Base-by-base conservation (phyloP, 2,888 invertebrate species). In the Macrophya annulata region DNA sequence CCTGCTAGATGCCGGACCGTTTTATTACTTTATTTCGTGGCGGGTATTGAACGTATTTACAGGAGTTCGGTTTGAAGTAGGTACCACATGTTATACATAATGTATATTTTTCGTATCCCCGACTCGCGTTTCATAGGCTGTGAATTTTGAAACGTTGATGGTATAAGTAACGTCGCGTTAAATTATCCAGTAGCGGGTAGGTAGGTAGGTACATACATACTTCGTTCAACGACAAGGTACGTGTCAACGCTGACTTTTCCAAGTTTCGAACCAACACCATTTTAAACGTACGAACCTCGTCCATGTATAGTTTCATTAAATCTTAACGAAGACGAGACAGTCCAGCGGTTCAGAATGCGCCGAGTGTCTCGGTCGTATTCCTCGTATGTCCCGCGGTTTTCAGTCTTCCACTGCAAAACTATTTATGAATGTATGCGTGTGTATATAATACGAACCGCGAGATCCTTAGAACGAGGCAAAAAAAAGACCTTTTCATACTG, bases 11-110 rank as follows among this genome's bases (percentile, higher is more conserved):
- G 40, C 59, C 43, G 81, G 43, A 62, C n/a, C 59, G 62, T 81
- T 81, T 62, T 81, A 62, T 81, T n/a, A 81, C 81, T 62, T 43
- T 43, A 81, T 81, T 43, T 62, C 81, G 10, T 62, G 2, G 40
- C 81, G 43, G 43, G 81, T 81, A 81, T 62, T n/a, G 81, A 62
- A 81, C 43, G 81, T 81, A 81, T 81, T 81, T 81, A 81, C 43
- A 81, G 81, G 43, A 81, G 25, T 81, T 59, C 15, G 81, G 21
- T 81, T 62, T 55, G 45, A 37, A 68, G 68, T 17, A 48, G 51
- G 59, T 81, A 62, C 81, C 59, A 15, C 59, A 21, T 15, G 62
- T 15, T 21, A 43, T 81, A 81, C 31, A 81, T 62, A 81, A 62
- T 62, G 12, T 43, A 62, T 43, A 81, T 62, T 43, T 43, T 25